Conservation (phyloP, 2,113 vertebrate species). For the Hoplias malabaricus region DNA sequence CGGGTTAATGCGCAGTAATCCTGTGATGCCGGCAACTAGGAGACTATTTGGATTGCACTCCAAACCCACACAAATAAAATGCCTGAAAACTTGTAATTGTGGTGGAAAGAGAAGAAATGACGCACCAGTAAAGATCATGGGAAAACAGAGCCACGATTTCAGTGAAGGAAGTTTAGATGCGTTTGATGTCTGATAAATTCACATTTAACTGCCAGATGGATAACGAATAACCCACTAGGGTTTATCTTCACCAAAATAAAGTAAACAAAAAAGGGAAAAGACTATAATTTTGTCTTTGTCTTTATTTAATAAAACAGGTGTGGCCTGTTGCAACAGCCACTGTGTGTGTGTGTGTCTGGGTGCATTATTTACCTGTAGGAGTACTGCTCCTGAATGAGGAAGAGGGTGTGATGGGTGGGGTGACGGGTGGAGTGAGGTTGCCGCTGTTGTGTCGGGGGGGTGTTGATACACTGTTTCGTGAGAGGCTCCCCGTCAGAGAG, state of each 20-base stretch:
- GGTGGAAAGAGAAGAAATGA: constrained; percentile 31
- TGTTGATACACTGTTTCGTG: constrained; percentile 87
- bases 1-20: constrained; percentile 43
- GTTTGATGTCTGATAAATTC: background rate
- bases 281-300: no score
- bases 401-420: constrained; percentile 95
- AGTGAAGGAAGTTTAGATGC: background rate
- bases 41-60: constrained; percentile 23
- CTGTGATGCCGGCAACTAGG: constrained; percentile 41
- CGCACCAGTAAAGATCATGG: constrained; percentile 11
- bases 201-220: background rate
- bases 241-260: background rate
- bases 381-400: constrained; percentile 97
- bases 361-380: constrained; percentile 95
- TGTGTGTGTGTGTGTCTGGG: background rate
- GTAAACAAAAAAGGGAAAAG: background rate
- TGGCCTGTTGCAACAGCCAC: background rate
- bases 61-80: constrained; percentile 52
- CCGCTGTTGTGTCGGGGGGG: constrained; percentile 93
- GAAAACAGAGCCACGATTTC: constrained; percentile 22
- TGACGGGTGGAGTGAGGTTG: constrained; percentile 97
- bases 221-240: background rate
- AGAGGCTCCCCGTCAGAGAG: constrained; percentile 85
- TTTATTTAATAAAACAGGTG: background rate
- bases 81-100: constrained; percentile 37